phyloP scores from a whole-genome alignment of 2,888 invertebrate species.

The Oligia fasciuncula region DNA sequence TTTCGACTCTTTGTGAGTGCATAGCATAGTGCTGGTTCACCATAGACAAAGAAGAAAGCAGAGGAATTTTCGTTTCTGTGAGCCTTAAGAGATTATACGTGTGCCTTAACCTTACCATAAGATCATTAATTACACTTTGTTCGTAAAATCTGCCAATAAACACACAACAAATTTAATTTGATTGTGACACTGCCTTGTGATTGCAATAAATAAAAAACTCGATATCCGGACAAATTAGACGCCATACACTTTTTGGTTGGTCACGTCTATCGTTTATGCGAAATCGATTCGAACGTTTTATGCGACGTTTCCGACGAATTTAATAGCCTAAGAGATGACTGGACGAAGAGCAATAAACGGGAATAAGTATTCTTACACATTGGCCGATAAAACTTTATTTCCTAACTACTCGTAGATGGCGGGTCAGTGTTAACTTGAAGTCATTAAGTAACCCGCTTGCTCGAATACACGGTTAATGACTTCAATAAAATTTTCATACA shows the following conservation, averaged over 20 bases:
- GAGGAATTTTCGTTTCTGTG: not conserved
- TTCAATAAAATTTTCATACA: slow-evolving; percentile 65
- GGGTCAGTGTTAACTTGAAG: slow-evolving; percentile 65
- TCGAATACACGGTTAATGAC: slow-evolving; percentile 63
- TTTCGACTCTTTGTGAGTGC: not conserved
- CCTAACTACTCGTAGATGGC: slow-evolving; percentile 74
- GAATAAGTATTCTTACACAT: slow-evolving; percentile 88
- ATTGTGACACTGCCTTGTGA: not conserved
- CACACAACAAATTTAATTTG: not conserved
- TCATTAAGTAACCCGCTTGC: slow-evolving; percentile 68
- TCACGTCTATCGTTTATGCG: slow-evolving; percentile 89
- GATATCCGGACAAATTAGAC: slow-evolving; percentile 79
- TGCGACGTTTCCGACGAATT: slow-evolving; percentile 88
- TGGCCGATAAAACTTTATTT: slow-evolving; percentile 85
- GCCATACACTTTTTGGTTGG: slow-evolving; percentile 79
- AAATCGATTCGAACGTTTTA: slow-evolving; percentile 89
- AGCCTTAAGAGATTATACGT: too few species aligned
- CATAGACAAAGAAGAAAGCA: too few species aligned
- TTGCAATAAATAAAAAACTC: slow-evolving; percentile 66
- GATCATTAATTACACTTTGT: not conserved
- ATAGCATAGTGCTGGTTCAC: not conserved
- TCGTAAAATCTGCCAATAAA: not conserved
- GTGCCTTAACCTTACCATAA: not conserved
- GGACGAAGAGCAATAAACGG: slow-evolving; percentile 86
- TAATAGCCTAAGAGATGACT: slow-evolving; percentile 87